Evolutionary conservation across 1,140 invertebrate genomes (phyloP), one percentile per base, ranked within the genome.

Genomic region (Venustaconcha ellipsiformis): DNA sequence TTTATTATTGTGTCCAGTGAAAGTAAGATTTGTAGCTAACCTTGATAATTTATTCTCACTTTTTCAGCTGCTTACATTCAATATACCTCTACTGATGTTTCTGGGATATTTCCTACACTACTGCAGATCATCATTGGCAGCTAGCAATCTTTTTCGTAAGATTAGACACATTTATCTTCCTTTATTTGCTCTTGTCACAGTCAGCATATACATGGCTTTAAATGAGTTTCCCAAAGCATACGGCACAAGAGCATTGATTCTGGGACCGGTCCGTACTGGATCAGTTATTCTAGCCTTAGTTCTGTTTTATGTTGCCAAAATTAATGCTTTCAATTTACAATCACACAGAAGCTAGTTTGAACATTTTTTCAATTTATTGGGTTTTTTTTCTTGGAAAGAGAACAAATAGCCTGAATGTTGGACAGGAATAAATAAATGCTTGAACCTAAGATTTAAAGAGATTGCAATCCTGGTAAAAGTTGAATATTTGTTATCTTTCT

Each of bases 181-280:
- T 15, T 92, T 94, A 81, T 63, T 90, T 56, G 71, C 93, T 65
- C 83, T 94, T 63, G 80, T 95, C n/a, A 83, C 91, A 6, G 91
- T 95, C 82, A 94, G 96, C 91, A 83, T 93, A n/a, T 88, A 93
- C 69, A 92, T 95, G 85, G 93, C 94, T 0, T 94, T 95, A 84
- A 93, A 93, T 80, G 88, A 88, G 63, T 95, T 96, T 84, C 95
- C 94, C 92, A 85, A 94, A 48, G 94, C 95, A 11, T 96, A 96
- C 90, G 96, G 96, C 15, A 93, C 92, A 15, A 83, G 95, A 83
- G 94, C 95, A 1, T 93, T 95, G 73, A 76, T 96, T 63, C 87
- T 96, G 56, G 94, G 95, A 59, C 95, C 95, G 17, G 89, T 96
- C 17, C 91, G 95, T 78, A 95, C 94, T 2, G 96, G 95, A 94